phyloP scores from a whole-genome alignment of 2,113 vertebrate genomes.

The Marmota flaviventris region DNA sequence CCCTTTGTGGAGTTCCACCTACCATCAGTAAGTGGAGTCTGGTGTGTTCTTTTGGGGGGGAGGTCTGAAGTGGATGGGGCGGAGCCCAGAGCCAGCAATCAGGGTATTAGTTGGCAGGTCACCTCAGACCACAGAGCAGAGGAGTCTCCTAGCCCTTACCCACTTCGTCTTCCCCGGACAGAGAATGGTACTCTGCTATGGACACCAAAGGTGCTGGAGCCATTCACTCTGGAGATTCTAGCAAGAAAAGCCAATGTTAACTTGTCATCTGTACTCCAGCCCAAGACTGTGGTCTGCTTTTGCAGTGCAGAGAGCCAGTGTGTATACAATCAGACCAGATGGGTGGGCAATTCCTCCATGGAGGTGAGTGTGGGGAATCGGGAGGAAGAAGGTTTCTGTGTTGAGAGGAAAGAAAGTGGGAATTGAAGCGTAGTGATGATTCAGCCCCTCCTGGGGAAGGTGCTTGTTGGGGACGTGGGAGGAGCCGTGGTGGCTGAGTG shows the following conservation, averaged over 20 bases:
- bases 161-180: conserved; percentile 24
- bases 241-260: neutral
- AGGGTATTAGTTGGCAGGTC: neutral
- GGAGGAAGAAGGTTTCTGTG: neutral
- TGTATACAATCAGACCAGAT: conserved; percentile 52
- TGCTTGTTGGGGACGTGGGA: neutral
- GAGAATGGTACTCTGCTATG: conserved; percentile 79
- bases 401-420: neutral
- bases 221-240: conserved; percentile 76
- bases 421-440: neutral
- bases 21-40: neutral
- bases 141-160: neutral
- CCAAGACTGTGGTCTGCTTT: conserved; percentile 65
- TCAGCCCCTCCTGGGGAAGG: neutral
- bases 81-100: neutral
- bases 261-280: conserved; percentile 59
- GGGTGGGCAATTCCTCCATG: conserved; percentile 71
- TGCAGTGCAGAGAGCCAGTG: conserved; percentile 67
- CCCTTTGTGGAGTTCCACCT: neutral
- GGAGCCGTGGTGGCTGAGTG: neutral
- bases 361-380: conserved; percentile 70
- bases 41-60: neutral
- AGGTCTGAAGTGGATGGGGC: neutral
- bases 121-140: neutral
- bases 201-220: conserved; percentile 65